Evolutionary conservation across 1,140 invertebrate species (phyloP), one percentile per base, ranked within the genome.

Genomic region (Caenorhabditis tropicalis): DNA sequence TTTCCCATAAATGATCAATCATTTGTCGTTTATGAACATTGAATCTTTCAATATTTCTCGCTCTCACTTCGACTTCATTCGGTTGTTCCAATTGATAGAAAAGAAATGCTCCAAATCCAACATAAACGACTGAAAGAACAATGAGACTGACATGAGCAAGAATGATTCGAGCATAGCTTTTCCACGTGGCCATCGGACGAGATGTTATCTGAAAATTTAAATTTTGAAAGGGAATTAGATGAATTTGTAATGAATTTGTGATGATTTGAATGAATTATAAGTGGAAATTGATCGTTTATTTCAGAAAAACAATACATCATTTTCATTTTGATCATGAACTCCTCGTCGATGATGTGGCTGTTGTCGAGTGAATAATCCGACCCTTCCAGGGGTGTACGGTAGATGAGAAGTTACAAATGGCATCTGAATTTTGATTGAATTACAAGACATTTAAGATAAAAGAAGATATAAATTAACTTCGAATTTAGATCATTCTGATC

Each of bases 41-140:
- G 79, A 81, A 81, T 19, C 79, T 33, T 19, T 51, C 27, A 39
- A 85, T 85, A 21, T 51, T 53, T 74, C 36, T 83, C 33, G 29
- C 53, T 74, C 58, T 9, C 4, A 58, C 58, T 74, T 70, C 80
- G 10, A 85, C 84, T 80, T 87, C 87, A 36, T 87, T 79, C 36
- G 87, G 87, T 65, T 82, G 58, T 79, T 87, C 87, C 79, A 87
- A 79, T n/a, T 86, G 80, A 51, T 87, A 87, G 48, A 87, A 87
- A 4, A 82, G 46, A 24, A 86, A 33, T 21, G 87, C 87, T 46
- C 87, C 87, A 9, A 79, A 82, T 49, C 60, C 56, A 16, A 86
- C 82, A 65, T 87, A 87, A 16, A 86, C 48, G 24, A 87, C 49
- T 2, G 86, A 87, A 9, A 87, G 70, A 24, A 87, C 80, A 33